Evolutionary conservation across 2,888 invertebrate species (phyloP).

Genomic region (Drosophila setosimentum): DNA sequence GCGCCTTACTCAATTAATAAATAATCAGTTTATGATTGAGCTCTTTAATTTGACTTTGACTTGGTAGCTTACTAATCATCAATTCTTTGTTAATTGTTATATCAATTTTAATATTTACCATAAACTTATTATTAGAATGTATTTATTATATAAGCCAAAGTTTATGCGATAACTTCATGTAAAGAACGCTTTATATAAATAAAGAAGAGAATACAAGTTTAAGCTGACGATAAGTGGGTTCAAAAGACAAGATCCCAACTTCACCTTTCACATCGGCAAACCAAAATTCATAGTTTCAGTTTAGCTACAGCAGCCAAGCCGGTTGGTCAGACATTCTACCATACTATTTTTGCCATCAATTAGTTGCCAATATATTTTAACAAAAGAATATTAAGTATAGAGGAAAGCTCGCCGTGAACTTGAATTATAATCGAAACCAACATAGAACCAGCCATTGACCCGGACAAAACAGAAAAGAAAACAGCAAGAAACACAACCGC

Average conservation of each 20-base stretch:
- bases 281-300: conserved; percentile 49
- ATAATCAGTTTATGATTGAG: neutral
- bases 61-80: neutral
- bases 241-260: conserved; percentile 1
- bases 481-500: conserved; percentile 15
- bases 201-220: neutral
- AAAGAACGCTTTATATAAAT: neutral
- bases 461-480: conserved; percentile 15
- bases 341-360: conserved; percentile 5
- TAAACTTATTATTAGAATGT: neutral
- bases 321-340: conserved; percentile 40
- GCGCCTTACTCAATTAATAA: neutral
- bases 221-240: neutral
- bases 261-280: conserved; percentile 16
- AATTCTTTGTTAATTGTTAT: neutral
- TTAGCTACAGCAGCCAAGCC: conserved; percentile 39
- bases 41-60: neutral
- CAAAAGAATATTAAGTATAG: conserved; percentile 23
- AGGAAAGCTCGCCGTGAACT: conserved; percentile 6
- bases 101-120: neutral
- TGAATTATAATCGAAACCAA: neutral
- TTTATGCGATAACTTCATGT: neutral
- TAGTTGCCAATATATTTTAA: conserved; percentile 22
- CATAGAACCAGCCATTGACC: conserved; percentile 57
- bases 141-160: neutral